Evolutionary conservation across 2,113 vertebrate species (phyloP).

Genomic region (Larimichthys crocea): DNA sequence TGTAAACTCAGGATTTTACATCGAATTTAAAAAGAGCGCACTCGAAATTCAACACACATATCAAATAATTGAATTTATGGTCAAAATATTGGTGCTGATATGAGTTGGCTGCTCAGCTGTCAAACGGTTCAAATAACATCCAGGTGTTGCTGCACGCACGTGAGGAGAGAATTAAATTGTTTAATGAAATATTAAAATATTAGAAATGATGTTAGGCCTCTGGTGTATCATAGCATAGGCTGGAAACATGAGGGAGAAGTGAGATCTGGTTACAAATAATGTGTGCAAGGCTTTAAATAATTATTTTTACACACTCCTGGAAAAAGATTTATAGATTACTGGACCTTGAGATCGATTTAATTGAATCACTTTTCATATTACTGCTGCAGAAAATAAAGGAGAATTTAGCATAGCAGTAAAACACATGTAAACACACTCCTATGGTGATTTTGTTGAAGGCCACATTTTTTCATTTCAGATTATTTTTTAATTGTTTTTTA

Average conservation of each 20-base stretch:
- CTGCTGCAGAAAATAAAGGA: background rate
- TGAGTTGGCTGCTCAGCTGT: conserved; percentile 4
- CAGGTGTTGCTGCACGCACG: background rate
- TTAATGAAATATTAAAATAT: conserved; percentile 44
- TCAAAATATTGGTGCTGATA: background rate
- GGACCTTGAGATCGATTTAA: background rate
- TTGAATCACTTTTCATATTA: background rate
- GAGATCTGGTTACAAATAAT: conserved; percentile 30
- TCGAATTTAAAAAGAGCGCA: background rate
- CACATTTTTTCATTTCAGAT: conserved; percentile 1
- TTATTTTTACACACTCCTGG: conserved; percentile 8
- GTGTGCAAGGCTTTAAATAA: background rate
- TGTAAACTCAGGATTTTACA: background rate
- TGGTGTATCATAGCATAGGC: conserved; percentile 24
- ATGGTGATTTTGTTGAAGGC: background rate
- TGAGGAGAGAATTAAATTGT: conserved; percentile 16
- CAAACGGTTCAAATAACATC: conserved; percentile 33
- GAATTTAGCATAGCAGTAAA: background rate
- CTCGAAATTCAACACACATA: background rate
- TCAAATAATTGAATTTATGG: background rate
- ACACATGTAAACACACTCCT: background rate
- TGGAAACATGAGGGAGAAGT: background rate
- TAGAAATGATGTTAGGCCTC: background rate
- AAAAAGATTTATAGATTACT: background rate
- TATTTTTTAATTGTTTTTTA: conserved; percentile 5